phyloP scores from a whole-genome alignment of 2,888 invertebrate genomes.

The Pheosia gnoma region DNA sequence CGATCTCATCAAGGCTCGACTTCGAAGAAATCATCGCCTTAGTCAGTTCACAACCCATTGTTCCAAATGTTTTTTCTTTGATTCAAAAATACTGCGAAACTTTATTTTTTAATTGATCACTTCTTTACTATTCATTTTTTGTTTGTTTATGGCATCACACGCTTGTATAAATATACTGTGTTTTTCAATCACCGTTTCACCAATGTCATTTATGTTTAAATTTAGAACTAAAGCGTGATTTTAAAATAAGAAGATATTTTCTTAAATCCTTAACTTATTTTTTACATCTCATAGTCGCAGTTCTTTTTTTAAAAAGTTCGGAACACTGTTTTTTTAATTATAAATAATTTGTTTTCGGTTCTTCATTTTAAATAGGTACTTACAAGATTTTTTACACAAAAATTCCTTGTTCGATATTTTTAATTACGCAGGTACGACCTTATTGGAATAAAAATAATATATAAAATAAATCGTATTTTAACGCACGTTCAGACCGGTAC shows the following conservation, averaged over 20 bases:
- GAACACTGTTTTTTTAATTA: too few species aligned
- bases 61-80: not conserved
- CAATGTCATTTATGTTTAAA: too few species aligned
- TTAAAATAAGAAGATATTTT: too few species aligned
- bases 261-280: too few species aligned
- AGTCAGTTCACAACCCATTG: conserved; percentile 90
- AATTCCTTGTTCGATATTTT: not conserved
- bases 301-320: too few species aligned
- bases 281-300: too few species aligned
- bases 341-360: not conserved
- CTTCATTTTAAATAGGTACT: not conserved
- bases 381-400: not conserved
- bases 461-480: conserved; percentile 7
- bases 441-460: conserved; percentile 4
- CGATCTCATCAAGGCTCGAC: conserved; percentile 70
- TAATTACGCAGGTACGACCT: not conserved
- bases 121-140: not conserved
- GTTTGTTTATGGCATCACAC: too few species aligned
- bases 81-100: not conserved
- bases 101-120: not conserved
- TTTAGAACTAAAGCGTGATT: too few species aligned
- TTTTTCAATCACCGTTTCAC: too few species aligned
- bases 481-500: conserved; percentile 23
- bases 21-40: conserved; percentile 85
- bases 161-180: too few species aligned